Base-by-base conservation (phyloP, 92 coral and sea anemone genomes). In the Palythoa heliodiscus region DNA sequence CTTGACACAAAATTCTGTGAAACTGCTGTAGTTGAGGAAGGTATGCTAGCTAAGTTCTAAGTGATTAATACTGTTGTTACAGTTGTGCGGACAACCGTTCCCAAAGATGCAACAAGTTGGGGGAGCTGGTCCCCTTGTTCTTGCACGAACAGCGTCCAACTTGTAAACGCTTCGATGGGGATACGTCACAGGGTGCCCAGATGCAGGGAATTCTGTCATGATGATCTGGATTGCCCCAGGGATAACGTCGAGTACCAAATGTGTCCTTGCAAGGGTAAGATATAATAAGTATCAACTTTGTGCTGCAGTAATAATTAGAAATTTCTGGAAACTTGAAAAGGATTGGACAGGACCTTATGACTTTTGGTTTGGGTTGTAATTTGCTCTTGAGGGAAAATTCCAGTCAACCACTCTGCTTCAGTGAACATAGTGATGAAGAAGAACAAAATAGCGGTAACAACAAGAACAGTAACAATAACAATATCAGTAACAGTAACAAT, bases 81-180 rank as follows among this genome's bases (percentile, higher is more conserved):
- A 77, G 70, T 12, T 3, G 19, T 9, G 24, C 82, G 35, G 13
- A 77, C 82, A 77, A 77, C 70, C 12, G 5, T 53, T 54, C 50
- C 12, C 19, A 37, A 48, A 22, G 54, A 73, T 40, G 85, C 88
- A 53, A 2, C 54, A 5, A 70, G 60, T 2, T 92, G 97, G 97
- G 92, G 84, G 9, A 67, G 68, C 19, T 93, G 97, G 97, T 93
- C 97, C 1, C 35, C 47, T 17, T 93, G 97, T 67, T 20, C 55
- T 6, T 93, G 97, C 43, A 58, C 88, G 17, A 75, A 83, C 40
- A 39, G 63, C 9, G 73, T 91, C 38, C 82, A 89, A 3, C 76
- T 89, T 16, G 15, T 79, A 43, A 76, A 76, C 40, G 71, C 71
- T 5, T 57, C 86, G 25, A n/a, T 90, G 70, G 97, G 94, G 8